Evolutionary conservation across 1,140 invertebrate genomes (phyloP).

Genomic region (Holcopasites calliopsidis): DNA sequence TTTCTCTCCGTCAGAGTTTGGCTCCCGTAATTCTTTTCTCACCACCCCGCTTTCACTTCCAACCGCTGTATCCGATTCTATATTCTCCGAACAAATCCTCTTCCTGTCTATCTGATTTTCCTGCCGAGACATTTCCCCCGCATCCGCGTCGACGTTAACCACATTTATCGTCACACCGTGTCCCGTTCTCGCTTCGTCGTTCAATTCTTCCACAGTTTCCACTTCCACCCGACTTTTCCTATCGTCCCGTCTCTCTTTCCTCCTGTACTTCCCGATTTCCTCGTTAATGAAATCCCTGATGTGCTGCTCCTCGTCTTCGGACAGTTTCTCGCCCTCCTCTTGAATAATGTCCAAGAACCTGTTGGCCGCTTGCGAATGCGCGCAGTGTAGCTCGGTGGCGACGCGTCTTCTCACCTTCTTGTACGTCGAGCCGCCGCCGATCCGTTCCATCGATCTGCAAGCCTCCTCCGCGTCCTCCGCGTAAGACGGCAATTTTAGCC

Average conservation of each 20-base stretch:
- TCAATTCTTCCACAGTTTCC: no score
- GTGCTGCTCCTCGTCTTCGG: conserved; percentile 68
- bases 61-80: neutral
- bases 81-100: neutral
- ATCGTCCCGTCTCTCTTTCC: conserved; percentile 61
- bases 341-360: conserved; percentile 85
- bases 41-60: neutral
- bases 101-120: neutral
- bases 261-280: conserved; percentile 81
- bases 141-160: neutral
- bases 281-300: conserved; percentile 78
- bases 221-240: neutral
- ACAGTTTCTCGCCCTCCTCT: conserved; percentile 81
- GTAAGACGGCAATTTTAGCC: conserved; percentile 80
- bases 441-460: neutral
- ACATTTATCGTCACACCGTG: neutral
- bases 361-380: conserved; percentile 79
- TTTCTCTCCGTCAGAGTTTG: neutral
- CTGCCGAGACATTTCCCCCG: neutral
- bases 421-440: conserved; percentile 62
- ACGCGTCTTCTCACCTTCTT: conserved; percentile 80
- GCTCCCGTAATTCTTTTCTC: neutral
- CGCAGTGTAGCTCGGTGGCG: conserved; percentile 80
- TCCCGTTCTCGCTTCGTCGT: no score
- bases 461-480: conserved; percentile 60